phyloP scores from a whole-genome alignment of 1,140 invertebrate genomes.

The Macrobrachium nipponense region DNA sequence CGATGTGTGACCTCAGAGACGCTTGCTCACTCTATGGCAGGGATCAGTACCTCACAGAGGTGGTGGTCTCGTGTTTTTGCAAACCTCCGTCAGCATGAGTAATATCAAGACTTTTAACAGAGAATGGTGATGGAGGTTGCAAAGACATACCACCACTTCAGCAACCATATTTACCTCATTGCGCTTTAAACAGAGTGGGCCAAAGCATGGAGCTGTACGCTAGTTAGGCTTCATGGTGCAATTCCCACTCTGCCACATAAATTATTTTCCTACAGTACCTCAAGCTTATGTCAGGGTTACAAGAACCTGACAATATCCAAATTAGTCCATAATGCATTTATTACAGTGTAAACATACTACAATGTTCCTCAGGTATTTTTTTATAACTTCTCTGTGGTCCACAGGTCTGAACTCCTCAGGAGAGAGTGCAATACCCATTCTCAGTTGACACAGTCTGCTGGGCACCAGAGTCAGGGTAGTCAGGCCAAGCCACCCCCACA shows the following conservation, averaged over 20 bases:
- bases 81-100: constrained; percentile 19
- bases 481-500: constrained; percentile 52
- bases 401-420: constrained; percentile 60
- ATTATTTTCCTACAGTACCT: constrained; percentile 63
- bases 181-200: constrained; percentile 61
- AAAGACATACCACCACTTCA: constrained; percentile 31
- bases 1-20: constrained; percentile 63
- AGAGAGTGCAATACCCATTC: constrained; percentile 53
- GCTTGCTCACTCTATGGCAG: constrained; percentile 59
- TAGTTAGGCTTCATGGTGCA: constrained; percentile 48
- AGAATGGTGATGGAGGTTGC: constrained; percentile 25
- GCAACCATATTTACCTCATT: constrained; percentile 63
- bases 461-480: constrained; percentile 48
- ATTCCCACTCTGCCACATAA: constrained; percentile 55
- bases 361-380: constrained; percentile 64
- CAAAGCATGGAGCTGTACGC: constrained; percentile 35
- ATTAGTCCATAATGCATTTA: constrained; percentile 63
- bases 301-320: constrained; percentile 59
- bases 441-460: constrained; percentile 56
- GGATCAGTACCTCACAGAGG: constrained; percentile 61
- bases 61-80: constrained; percentile 41
- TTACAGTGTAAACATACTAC: constrained; percentile 59
- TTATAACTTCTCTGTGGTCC: constrained; percentile 63
- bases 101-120: constrained; percentile 37
- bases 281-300: constrained; percentile 57